Base-by-base conservation (phyloP, 2,888 invertebrate species). In the Bombyx huttoni region DNA sequence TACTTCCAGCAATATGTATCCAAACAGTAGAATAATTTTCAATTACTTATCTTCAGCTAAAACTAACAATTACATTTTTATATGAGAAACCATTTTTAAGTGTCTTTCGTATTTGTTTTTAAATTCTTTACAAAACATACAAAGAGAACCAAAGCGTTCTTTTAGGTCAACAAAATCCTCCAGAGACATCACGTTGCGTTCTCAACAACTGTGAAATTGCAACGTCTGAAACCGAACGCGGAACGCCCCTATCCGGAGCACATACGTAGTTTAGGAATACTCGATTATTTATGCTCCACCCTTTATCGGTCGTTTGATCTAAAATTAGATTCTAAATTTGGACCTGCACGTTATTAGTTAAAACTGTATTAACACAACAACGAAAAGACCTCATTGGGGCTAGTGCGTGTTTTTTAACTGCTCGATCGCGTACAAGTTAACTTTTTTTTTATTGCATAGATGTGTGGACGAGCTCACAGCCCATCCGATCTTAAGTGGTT, bases 141-240 rank as follows among this genome's bases (percentile, higher is more conserved):
- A 12, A 40, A 40, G 1, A 40, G 12, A 40, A 40, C 2, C 12
- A 40, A 1, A 7, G 3, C 8, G 7, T 40, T 40, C 40, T 40
- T 40, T 40, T 40, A 40, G 40, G 40, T 40, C 40, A 40, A 40
- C 40, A 40, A 40, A 40, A 40, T 8, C 40, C 40, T 40, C 40
- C 12, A 40, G 40, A 40, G 40, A 40, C 40, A 3, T 40, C 40
- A 40, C 40, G 69, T 76, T 69, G 71, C 68, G 62, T 70, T 67
- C 71, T 24, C 72, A 73, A 68, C 75, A 69, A 71, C 79, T 81
- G 79, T 78, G 75, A 80, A 81, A 82, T 82, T 81, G 78, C 73
- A 71, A 66, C 70, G 75, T 70, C 72, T 64, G 33, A 52, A 52
- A 52, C 47, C 35, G 13, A 47, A 47, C 46, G 49, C 49, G 49